Evolutionary conservation across 2,113 vertebrate genomes (phyloP), one percentile per base, ranked within the genome.

Genomic region (Potamarius usumacintae): DNA sequence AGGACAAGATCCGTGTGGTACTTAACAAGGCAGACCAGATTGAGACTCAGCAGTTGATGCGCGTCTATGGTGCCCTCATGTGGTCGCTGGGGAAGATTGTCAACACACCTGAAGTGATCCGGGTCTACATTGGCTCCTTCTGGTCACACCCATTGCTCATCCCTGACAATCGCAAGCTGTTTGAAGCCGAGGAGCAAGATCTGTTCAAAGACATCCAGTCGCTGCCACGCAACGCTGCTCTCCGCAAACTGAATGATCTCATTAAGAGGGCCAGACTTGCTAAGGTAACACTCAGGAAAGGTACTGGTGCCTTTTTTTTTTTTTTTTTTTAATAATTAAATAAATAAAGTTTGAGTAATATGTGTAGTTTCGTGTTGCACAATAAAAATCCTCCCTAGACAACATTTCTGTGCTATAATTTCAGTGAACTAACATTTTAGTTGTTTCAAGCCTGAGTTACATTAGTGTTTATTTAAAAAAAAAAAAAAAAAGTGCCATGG

Each of bases 1-100:
- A 99, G 90, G 98, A 99, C 94, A 99, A 99, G 93, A 99, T 99
- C 94, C 96, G 98, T 25, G 98, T 99, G 72, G 98, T 99, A 85
- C 95, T 99, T 81, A 99, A 99, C 96, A 99, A 99, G 90, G 98
- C 98, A 0, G 98, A 99, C 93, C 98, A 99, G 94, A 99, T 99
- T 15, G 97, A 99, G 94, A 99, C 98, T 6, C 98, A 99, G 92
- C 98, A 99, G 95, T 89, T 99, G 91, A 99, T 99, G 98, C 93
- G 98, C 5, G 98, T 99, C 1, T 99, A 99, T 0, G 98, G 98
- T 8, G 98, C 98, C 60, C 96, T 99, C 91, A 99, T 99, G 98
- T 99, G 98, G 98, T 99, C 98, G 0, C 93, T 99, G 90, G 98
- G 98, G 6, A 99, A 99, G 95, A 99, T 99, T 0, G 97, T 99